A percentile compares a stretch with the other conserved stretches of the same genome.
These are phyloP conservation scores for Ctenosaura bakeri DNA, from an alignment of 2,797 vertebrate genomes.

Conservation along the genomic window DNA sequence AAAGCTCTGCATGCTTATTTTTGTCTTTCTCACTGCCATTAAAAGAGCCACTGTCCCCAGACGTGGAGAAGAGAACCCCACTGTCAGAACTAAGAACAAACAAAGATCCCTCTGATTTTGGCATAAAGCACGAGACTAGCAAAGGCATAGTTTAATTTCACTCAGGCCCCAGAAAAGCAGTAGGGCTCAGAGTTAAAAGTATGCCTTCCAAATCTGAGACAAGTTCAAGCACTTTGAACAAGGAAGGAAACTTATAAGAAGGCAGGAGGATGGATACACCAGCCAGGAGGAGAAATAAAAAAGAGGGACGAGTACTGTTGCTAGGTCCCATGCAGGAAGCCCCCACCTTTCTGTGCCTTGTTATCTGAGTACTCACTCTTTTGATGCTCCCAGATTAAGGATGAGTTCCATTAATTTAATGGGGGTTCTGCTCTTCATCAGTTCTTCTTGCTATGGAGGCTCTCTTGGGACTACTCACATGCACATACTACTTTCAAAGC, in stretches of 20 bases:
- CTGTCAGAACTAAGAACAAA: neutral
- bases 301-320: neutral
- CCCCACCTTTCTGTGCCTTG: too few species aligned
- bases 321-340: too few species aligned
- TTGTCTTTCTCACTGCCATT: neutral
- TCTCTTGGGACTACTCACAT: too few species aligned
- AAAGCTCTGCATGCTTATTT: too few species aligned
- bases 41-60: neutral
- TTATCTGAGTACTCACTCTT: too few species aligned
- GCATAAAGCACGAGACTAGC: neutral
- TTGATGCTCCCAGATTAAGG: too few species aligned
- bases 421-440: too few species aligned
- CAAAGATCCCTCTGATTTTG: neutral
- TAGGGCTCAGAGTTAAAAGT: neutral
- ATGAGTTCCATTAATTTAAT: too few species aligned
- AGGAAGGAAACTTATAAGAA: neutral
- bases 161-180: too few species aligned
- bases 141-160: neutral
- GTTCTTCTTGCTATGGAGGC: too few species aligned
- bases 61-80: too few species aligned
- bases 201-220: neutral
- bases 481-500: too few species aligned
- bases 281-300: neutral
- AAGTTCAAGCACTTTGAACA: neutral
- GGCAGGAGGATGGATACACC: neutral